phyloP scores from a whole-genome alignment of 2,888 invertebrate species.

The Ochropleura leucogaster region DNA sequence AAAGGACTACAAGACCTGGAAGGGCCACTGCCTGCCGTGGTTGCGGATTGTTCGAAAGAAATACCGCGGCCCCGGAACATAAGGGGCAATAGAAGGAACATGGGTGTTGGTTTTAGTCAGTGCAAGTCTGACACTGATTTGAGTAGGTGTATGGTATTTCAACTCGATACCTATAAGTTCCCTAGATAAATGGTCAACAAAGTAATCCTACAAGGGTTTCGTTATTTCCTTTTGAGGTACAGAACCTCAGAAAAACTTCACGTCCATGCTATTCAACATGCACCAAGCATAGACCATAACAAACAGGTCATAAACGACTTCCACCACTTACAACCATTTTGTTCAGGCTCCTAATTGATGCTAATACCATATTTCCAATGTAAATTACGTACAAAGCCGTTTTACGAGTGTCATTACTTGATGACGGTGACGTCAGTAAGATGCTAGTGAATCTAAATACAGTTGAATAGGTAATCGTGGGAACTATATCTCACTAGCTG shows the following conservation, averaged over 20 bases:
- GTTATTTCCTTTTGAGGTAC: too few species aligned
- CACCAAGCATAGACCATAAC: conserved; percentile 22
- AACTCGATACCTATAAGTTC: too few species aligned
- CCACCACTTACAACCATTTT: conserved; percentile 32
- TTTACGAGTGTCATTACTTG: conserved; percentile 45
- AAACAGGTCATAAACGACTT: conserved; percentile 34
- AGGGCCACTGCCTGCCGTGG: too few species aligned
- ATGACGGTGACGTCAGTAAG: conserved; percentile 37
- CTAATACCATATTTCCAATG: conserved; percentile 49
- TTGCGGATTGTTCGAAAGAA: too few species aligned
- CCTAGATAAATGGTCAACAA: too few species aligned
- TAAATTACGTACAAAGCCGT: conserved; percentile 29
- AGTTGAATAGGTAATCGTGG: conserved; percentile 29
- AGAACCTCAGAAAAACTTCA: not conserved
- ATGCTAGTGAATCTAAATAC: conserved; percentile 36
- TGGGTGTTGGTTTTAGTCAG: too few species aligned
- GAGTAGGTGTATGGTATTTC: too few species aligned
- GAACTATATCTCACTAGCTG: conserved; percentile 29
- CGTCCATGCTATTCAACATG: not conserved
- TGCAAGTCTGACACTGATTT: too few species aligned
- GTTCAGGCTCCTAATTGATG: conserved; percentile 44
- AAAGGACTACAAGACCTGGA: too few species aligned
- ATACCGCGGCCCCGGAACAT: too few species aligned
- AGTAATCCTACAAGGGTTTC: too few species aligned
- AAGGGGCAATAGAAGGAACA: too few species aligned